Evolutionary conservation across 2,113 vertebrate species (phyloP).

Genomic region (Lamprotornis superbus): DNA sequence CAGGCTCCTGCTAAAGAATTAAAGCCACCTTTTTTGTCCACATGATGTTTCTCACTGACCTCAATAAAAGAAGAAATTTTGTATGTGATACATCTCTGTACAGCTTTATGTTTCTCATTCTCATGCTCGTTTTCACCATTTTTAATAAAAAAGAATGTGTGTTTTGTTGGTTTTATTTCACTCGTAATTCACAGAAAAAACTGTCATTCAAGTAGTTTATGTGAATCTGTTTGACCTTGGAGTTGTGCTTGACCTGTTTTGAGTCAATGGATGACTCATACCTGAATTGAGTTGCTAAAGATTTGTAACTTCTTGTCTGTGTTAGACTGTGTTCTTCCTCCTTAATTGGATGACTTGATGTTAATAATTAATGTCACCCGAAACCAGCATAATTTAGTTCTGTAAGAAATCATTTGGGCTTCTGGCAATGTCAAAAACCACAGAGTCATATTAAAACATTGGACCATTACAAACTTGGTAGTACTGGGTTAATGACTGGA

Average conservation of each 20-base stretch:
- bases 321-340: neutral
- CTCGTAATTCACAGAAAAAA: neutral
- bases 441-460: neutral
- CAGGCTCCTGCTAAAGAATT: neutral
- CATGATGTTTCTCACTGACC: accelerated
- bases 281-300: neutral
- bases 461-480: neutral
- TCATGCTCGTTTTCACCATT: neutral
- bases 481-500: neutral
- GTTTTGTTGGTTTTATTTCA: neutral
- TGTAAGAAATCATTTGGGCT: neutral
- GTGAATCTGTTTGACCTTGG: neutral
- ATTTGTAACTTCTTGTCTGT: neutral
- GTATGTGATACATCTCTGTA: neutral
- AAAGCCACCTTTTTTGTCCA: neutral
- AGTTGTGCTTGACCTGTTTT: neutral
- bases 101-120: neutral
- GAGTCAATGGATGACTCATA: neutral
- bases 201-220: neutral
- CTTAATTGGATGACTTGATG: neutral
- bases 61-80: neutral
- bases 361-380: constrained; percentile 30
- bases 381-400: neutral
- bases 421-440: neutral
- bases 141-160: neutral